These are phyloP conservation scores for Aphidius ervi DNA, from an alignment of 1,140 invertebrate genomes.

Conservation along the genomic window DNA sequence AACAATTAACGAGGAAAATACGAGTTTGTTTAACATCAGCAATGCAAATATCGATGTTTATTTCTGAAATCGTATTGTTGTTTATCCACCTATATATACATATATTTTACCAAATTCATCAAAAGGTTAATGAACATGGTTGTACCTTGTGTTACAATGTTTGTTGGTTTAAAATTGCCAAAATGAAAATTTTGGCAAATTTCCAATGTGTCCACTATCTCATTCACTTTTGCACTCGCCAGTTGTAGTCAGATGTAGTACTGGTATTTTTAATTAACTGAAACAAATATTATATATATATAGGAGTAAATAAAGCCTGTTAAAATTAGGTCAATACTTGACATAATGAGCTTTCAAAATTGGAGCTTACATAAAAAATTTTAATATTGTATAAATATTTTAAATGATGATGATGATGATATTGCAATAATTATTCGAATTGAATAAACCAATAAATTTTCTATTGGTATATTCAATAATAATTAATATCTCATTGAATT, in stretches of 20 bases:
- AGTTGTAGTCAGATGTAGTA: background rate
- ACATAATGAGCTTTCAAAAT: background rate
- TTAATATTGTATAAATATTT: too few species aligned
- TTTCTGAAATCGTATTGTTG: constrained; percentile 3
- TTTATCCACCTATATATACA: background rate
- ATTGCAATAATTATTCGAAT: too few species aligned
- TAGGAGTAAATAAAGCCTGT: background rate
- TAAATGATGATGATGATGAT: too few species aligned
- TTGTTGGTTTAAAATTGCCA: constrained; percentile 3
- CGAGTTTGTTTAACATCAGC: constrained; percentile 1
- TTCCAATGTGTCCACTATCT: constrained; percentile 7
- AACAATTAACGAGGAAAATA: background rate
- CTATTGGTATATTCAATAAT: too few species aligned
- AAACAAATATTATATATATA: constrained; percentile 1
- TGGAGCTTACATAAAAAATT: background rate
- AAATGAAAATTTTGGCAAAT: constrained; percentile 10
- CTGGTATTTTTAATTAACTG: constrained; percentile 16
- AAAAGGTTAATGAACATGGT: constrained; percentile 13
- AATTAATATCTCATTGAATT: too few species aligned
- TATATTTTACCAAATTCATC: background rate
- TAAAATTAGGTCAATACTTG: background rate
- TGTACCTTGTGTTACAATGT: constrained; percentile 14
- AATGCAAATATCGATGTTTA: constrained; percentile 12
- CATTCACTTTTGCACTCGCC: background rate
- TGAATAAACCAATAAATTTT: too few species aligned